Evolutionary conservation across 2,888 invertebrate genomes (phyloP).

Genomic region (Drosophila infuscata): DNA sequence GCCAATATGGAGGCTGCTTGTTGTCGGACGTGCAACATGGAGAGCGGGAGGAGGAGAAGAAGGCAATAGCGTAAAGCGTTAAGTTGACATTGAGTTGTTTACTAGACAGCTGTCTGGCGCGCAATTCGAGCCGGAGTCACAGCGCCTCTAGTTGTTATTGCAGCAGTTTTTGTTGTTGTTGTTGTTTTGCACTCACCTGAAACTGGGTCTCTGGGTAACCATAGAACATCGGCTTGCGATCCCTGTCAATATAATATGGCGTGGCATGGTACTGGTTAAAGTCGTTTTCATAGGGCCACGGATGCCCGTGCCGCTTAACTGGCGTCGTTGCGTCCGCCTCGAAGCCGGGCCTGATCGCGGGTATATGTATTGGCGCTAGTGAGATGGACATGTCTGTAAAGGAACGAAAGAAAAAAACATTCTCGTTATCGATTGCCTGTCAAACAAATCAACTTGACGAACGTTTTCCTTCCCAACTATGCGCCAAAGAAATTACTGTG

Average conservation of each 20-base stretch:
- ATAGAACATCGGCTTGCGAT: conserved; percentile 85
- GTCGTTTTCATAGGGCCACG: conserved; percentile 85
- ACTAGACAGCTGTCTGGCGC: conserved; percentile 40
- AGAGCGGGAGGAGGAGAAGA: conserved; percentile 12
- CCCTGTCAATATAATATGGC: conserved; percentile 85
- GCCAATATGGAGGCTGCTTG: conserved; percentile 82
- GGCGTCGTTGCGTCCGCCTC: conserved; percentile 85
- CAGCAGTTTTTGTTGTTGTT: conserved; percentile 5
- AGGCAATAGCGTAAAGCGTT: conserved; percentile 4
- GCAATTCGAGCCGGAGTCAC: conserved; percentile 21
- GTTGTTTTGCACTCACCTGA: conserved; percentile 81
- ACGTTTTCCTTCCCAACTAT: conserved; percentile 1
- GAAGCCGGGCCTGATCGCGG: conserved; percentile 91
- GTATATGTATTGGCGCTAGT: conserved; percentile 93
- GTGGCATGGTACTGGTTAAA: conserved; percentile 85
- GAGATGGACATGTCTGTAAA: conserved; percentile 87
- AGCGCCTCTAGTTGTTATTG: not conserved
- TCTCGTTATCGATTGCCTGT: conserved; percentile 13
- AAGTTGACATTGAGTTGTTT: conserved; percentile 64
- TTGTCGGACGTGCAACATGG: not conserved
- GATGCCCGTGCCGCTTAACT: conserved; percentile 85
- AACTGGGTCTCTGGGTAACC: conserved; percentile 85
- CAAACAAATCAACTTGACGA: conserved; percentile 1
- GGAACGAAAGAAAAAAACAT: not conserved
- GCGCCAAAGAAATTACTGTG: not conserved